Evolutionary conservation across 2,113 vertebrate genomes (phyloP).

Genomic region (Neoarius graeffei): DNA sequence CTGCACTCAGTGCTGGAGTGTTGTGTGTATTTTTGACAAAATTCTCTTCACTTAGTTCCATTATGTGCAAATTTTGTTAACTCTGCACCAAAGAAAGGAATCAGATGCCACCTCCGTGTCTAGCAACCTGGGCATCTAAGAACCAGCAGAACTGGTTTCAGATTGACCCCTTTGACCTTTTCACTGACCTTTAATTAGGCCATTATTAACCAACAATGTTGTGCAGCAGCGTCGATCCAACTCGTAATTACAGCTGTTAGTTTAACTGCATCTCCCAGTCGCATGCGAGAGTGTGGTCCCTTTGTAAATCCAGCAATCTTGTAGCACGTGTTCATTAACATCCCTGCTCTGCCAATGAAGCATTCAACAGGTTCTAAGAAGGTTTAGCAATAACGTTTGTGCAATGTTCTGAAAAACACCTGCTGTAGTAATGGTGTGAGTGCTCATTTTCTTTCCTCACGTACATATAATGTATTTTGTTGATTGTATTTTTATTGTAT

Average conservation of each 20-base stretch:
- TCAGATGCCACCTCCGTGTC: not conserved
- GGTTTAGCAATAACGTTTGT: not conserved
- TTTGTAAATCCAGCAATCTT: not conserved
- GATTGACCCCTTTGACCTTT: constrained; percentile 4
- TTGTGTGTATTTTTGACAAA: not conserved
- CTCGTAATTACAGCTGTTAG: constrained; percentile 14
- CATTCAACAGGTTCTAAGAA: not conserved
- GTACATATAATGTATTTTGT: not conserved
- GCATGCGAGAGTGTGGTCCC: not conserved
- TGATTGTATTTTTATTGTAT: not conserved
- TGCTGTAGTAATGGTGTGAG: not conserved
- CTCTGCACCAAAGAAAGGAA: not conserved
- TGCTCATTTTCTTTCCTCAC: not conserved
- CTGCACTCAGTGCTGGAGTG: not conserved
- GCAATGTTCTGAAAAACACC: not conserved
- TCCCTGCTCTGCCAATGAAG: not conserved
- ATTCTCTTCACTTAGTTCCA: not conserved
- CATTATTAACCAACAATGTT: not conserved
- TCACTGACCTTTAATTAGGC: not conserved
- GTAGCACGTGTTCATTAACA: constrained; percentile 9
- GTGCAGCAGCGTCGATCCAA: not conserved
- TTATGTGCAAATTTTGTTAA: not conserved
- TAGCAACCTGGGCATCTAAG: not conserved
- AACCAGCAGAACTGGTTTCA: not conserved
- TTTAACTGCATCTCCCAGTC: constrained; percentile 4